Evolutionary conservation across 35 echinoderm and acorn worm species (phyloP).

Genomic region (Apostichopus japonicus): DNA sequence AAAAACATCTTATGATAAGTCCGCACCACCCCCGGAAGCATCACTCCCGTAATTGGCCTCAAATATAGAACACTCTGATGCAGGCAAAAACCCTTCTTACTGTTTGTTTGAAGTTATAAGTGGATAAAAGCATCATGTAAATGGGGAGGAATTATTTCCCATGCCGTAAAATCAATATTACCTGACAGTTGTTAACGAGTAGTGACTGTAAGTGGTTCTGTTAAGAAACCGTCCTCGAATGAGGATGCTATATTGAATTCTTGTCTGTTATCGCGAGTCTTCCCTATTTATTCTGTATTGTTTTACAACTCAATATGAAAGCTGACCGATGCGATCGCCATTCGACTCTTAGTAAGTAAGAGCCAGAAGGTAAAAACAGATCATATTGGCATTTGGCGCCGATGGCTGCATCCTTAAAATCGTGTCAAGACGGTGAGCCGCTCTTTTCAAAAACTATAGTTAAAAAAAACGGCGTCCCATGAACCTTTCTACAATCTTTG

Average conservation of each 20-base stretch:
- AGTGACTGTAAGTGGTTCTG: conserved; percentile 41
- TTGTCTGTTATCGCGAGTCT: conserved; percentile 2
- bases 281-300: conserved; percentile 48
- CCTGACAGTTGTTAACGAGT: conserved; percentile 54
- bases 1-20: conserved; percentile 27
- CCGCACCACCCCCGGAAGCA: conserved; percentile 28
- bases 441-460: background rate
- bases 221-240: conserved; percentile 20
- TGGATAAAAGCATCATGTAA: conserved; percentile 55
- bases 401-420: conserved; percentile 28
- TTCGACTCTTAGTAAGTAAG: conserved; percentile 37
- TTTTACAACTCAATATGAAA: conserved; percentile 51
- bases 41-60: conserved; percentile 54
- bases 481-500: background rate
- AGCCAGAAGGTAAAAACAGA: conserved; percentile 34
- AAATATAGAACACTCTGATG: conserved; percentile 52
- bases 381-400: conserved; percentile 47
- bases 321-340: conserved; percentile 49
- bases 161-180: conserved; percentile 54
- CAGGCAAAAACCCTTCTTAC: conserved; percentile 33
- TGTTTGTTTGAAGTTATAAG: conserved; percentile 57
- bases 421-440: conserved; percentile 20
- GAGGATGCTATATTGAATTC: conserved; percentile 51
- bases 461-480: background rate
- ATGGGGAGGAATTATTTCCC: conserved; percentile 54